Percentiles rank a stretch among this genome's conserved stretches.
Conservation (phyloP, 2,888 invertebrate species). For the Podotricha telesiphe region DNA sequence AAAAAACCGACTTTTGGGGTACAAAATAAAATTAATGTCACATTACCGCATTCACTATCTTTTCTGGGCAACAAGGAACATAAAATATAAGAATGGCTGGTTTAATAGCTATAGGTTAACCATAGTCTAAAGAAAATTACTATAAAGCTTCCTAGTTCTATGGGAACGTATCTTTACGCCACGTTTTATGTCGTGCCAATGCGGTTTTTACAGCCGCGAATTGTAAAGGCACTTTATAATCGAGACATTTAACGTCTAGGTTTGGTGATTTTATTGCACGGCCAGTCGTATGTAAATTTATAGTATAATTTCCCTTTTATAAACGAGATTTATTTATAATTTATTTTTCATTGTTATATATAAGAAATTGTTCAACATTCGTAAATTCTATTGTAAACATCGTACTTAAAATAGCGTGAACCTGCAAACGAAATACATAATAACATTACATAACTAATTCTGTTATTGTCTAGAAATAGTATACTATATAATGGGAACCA, state of each 20-base stretch:
- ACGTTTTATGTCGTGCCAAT: constrained; percentile 52
- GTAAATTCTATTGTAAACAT: too few species aligned
- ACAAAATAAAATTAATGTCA: background rate
- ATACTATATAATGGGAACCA: background rate
- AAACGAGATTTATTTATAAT: background rate
- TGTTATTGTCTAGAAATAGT: background rate
- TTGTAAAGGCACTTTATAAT: constrained; percentile 57
- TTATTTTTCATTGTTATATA: too few species aligned
- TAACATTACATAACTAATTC: background rate
- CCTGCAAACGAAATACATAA: background rate
- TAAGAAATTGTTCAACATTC: too few species aligned
- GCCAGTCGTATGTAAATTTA: background rate
- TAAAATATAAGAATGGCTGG: constrained; percentile 11
- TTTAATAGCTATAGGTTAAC: constrained; percentile 32
- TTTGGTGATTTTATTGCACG: background rate
- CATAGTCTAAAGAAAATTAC: constrained; percentile 43
- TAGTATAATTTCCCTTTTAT: background rate
- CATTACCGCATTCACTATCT: background rate
- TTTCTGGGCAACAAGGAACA: constrained; percentile 1
- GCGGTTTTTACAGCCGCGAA: constrained; percentile 61
- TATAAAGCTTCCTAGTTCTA: constrained; percentile 32
- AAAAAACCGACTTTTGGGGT: background rate
- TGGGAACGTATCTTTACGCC: constrained; percentile 49
- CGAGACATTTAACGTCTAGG: constrained; percentile 25
- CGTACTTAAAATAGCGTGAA: too few species aligned